Conservation (phyloP, 2,113 vertebrate genomes). For the Eulemur macaco region DNA sequence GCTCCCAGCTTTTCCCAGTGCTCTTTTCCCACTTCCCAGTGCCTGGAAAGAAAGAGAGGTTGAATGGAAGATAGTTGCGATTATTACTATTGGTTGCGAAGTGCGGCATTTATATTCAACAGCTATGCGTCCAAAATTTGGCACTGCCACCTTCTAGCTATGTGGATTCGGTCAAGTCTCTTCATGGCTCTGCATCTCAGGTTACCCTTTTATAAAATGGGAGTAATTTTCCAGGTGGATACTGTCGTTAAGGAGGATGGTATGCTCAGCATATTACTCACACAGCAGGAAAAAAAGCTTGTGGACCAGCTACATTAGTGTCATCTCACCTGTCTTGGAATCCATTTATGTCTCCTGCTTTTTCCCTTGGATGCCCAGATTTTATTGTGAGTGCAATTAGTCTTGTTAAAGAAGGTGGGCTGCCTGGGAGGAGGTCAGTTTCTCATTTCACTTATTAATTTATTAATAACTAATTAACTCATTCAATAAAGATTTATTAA, state of each 20-base stretch:
- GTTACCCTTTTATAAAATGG: background rate
- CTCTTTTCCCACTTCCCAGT: background rate
- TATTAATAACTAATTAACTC: background rate
- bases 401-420: background rate
- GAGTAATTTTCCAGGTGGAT: background rate
- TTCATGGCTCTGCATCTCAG: too few relatives aligned
- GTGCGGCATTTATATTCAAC: background rate
- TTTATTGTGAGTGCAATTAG: background rate
- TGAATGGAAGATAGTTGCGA: background rate
- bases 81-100: background rate
- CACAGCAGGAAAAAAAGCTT: background rate
- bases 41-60: background rate
- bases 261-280: background rate
- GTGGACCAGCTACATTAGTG: background rate
- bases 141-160: background rate
- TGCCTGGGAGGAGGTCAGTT: background rate
- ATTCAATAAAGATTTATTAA: background rate
- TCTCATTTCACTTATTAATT: background rate
- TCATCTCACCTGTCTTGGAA: background rate
- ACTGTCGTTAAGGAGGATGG: background rate
- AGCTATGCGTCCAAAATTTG: background rate
- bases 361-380: background rate
- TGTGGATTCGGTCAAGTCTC: background rate
- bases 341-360: background rate
- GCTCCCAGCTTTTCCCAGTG: background rate